phyloP scores from a whole-genome alignment of 2,888 invertebrate species.

The Phortica okadai region DNA sequence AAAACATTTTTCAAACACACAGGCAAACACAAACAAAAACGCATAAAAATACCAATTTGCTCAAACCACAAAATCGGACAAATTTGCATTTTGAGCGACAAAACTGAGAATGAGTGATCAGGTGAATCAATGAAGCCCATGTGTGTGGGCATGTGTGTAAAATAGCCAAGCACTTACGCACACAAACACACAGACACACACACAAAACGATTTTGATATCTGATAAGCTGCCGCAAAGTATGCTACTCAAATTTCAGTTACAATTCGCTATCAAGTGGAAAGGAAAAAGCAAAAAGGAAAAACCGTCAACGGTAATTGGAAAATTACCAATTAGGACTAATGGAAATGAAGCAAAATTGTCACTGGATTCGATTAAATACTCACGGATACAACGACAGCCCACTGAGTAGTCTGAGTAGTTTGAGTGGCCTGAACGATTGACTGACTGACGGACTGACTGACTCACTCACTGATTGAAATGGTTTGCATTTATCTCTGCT shows the following conservation, averaged over 20 bases:
- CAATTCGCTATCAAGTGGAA: not conserved
- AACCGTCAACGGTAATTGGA: slow-evolving; percentile 62
- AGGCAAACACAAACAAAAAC: not conserved
- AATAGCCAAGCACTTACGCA: not conserved
- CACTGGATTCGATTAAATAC: slow-evolving; percentile 65
- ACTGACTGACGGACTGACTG: not conserved
- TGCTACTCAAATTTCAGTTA: slow-evolving; percentile 24
- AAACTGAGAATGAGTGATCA: slow-evolving; percentile 16
- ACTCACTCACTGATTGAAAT: not conserved
- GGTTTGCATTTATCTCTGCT: slow-evolving; percentile 9
- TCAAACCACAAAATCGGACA: slow-evolving; percentile 59
- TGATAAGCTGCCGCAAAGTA: slow-evolving; percentile 27
- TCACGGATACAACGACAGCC: slow-evolving; percentile 43
- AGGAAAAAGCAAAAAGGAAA: slow-evolving; percentile 22
- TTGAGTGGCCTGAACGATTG: not conserved
- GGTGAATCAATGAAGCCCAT: not conserved
- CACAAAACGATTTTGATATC: not conserved
- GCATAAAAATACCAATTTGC: slow-evolving; percentile 55
- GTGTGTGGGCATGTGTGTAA: not conserved
- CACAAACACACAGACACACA: slow-evolving; percentile 14
- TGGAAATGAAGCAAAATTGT: slow-evolving; percentile 62
- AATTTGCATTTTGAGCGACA: slow-evolving; percentile 58
- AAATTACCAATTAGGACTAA: slow-evolving; percentile 67
- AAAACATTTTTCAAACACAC: slow-evolving; percentile 46
- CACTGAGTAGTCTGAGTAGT: no score